phyloP scores from a whole-genome alignment of 2,113 vertebrate genomes.

The Aphyosemion australe region DNA sequence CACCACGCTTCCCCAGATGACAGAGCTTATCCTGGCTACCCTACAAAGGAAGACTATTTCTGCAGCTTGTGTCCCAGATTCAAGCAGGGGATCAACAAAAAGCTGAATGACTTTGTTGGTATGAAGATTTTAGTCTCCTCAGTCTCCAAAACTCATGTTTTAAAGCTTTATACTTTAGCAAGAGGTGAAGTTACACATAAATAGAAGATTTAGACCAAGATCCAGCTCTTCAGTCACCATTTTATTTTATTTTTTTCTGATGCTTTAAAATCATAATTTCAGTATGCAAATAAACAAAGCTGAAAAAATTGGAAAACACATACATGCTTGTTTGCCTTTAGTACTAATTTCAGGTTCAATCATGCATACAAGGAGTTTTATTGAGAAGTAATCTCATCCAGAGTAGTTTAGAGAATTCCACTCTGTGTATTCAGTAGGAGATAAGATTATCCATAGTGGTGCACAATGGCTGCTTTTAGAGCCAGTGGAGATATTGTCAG shows the following conservation, averaged over 20 bases:
- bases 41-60: neutral
- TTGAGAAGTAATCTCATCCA: conserved; percentile 25
- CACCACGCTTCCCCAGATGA: too few relatives aligned
- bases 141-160: too few relatives aligned
- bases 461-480: conserved; percentile 53
- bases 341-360: conserved; percentile 29
- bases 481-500: conserved; percentile 44
- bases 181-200: too few relatives aligned
- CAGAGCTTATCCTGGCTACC: too few relatives aligned
- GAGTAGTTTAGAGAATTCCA: conserved; percentile 35
- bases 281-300: conserved; percentile 27
- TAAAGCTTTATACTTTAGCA: too few relatives aligned
- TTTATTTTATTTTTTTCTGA: neutral
- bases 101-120: conserved; percentile 29
- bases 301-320: conserved; percentile 22
- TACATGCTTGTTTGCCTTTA: conserved; percentile 34
- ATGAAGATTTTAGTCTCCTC: neutral
- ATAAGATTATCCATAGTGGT: conserved; percentile 49
- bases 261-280: neutral
- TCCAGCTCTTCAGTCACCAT: neutral
- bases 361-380: conserved; percentile 26
- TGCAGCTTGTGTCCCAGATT: too few relatives aligned
- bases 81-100: conserved; percentile 17
- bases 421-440: conserved; percentile 26
- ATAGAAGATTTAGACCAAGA: too few relatives aligned